Conservation (phyloP, 2,888 invertebrate species). For the Noctua janthina region DNA sequence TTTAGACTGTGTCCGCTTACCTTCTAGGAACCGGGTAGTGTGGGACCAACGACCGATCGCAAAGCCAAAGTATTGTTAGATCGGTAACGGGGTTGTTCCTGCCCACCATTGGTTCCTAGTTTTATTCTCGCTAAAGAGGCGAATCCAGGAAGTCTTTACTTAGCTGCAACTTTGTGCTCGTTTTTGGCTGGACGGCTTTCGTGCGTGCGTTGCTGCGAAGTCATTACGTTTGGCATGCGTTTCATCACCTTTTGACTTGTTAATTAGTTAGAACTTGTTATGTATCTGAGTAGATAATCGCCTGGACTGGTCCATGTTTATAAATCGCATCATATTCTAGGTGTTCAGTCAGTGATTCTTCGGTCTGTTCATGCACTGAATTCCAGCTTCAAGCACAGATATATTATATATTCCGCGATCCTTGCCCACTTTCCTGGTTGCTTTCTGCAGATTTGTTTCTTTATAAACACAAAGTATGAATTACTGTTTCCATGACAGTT, state of each 20-base stretch:
- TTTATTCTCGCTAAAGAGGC: constrained; percentile 79
- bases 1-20: constrained; percentile 90
- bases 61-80: constrained; percentile 88
- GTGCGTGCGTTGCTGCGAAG: constrained; percentile 18
- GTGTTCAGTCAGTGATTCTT: background rate
- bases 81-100: constrained; percentile 84
- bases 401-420: background rate
- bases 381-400: background rate
- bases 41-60: constrained; percentile 89
- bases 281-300: background rate
- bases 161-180: constrained; percentile 40
- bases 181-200: constrained; percentile 33
- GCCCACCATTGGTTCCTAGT: constrained; percentile 80
- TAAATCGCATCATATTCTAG: background rate
- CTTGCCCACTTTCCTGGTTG: background rate
- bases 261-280: constrained; percentile 12
- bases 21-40: constrained; percentile 87
- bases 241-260: constrained; percentile 41
- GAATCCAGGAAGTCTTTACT: constrained; percentile 75
- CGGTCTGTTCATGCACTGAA: background rate
- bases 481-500: background rate
- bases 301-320: background rate
- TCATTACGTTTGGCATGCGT: constrained; percentile 36
- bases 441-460: background rate
- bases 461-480: background rate